Base-by-base conservation (phyloP, 2,888 invertebrate species). In the Auanema freiburgensis region DNA sequence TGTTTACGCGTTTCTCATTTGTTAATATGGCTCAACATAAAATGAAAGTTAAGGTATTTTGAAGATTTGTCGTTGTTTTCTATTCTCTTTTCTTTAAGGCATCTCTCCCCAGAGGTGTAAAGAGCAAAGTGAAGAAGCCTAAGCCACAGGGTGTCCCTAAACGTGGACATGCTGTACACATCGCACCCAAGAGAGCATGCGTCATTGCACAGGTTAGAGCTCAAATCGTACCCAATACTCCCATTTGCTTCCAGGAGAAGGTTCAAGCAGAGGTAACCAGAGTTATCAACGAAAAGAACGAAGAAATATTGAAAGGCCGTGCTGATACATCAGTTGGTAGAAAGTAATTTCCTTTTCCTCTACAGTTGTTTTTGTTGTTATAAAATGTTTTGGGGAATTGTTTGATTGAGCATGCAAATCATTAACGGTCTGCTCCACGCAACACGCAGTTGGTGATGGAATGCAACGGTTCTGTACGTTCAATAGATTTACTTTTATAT, bases 1-100 rank as follows among this genome's bases (percentile, higher is more conserved):
- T 21, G 62, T 84, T 44, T 86, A 85, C 80, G 77, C 85, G 53
- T 59, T 85, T 43, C 71, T 84, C 57, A 61, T 85, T 33, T 81
- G 84, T 63, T 84, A 74, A 79, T 50, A 80, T 80, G 79, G 78
- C 75, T 43, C 71, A 71, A 53, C 64, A 67, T 50, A 71, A 71
- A 25, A 57, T 69, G 44, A 72, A 76, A 52, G 58, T 66, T 52
- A 72, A 73, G 55, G 66, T 57, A 21, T n/a, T n/a, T n/a, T n/a
- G n/a, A n/a, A n/a, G n/a, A n/a, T n/a, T n/a, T n/a, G n/a, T n/a
- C n/a, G n/a, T n/a, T n/a, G n/a, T n/a, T n/a, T n/a, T n/a, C n/a
- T n/a, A n/a, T n/a, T n/a, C n/a, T n/a, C n/a, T n/a, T n/a, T n/a
- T n/a, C n/a, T n/a, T 62, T 23, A 25, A 67, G 67, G 64, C 66